Percentiles rank a stretch among this genome's conserved stretches.
These are phyloP conservation scores for Osedax frankpressi DNA, from an alignment of 2,888 invertebrate species.

Conservation along the genomic window DNA sequence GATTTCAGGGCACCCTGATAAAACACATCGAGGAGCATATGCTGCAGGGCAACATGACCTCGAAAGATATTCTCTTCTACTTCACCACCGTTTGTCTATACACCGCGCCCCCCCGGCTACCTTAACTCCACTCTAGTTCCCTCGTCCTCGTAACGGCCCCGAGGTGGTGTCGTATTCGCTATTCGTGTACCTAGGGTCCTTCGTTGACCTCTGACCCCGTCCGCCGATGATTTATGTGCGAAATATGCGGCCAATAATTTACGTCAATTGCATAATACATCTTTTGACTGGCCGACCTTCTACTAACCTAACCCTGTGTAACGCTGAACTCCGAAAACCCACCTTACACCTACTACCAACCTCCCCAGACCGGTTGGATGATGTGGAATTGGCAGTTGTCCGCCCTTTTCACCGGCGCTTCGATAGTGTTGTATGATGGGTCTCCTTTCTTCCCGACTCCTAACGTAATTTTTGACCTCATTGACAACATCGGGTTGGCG, in stretches of 20 bases:
- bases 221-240: too few species aligned
- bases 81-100: constrained; percentile 49
- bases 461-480: constrained; percentile 49
- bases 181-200: too few species aligned
- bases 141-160: too few species aligned
- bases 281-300: too few species aligned
- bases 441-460: constrained; percentile 50
- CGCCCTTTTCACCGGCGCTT: constrained; percentile 46
- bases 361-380: constrained; percentile 52
- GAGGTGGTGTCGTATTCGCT: too few species aligned
- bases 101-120: background rate
- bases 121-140: too few species aligned
- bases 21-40: constrained; percentile 52
- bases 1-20: constrained; percentile 52
- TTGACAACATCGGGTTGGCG: constrained; percentile 45
- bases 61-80: constrained; percentile 50
- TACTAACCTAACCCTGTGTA: too few species aligned
- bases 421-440: constrained; percentile 52
- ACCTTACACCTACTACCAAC: background rate
- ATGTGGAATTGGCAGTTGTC: constrained; percentile 54
- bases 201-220: too few species aligned
- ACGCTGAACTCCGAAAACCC: too few species aligned
- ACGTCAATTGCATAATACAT: too few species aligned
- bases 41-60: constrained; percentile 48
- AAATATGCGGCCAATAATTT: too few species aligned